phyloP scores from a whole-genome alignment of 2,113 vertebrate species.

The Oreochromis niloticus region DNA sequence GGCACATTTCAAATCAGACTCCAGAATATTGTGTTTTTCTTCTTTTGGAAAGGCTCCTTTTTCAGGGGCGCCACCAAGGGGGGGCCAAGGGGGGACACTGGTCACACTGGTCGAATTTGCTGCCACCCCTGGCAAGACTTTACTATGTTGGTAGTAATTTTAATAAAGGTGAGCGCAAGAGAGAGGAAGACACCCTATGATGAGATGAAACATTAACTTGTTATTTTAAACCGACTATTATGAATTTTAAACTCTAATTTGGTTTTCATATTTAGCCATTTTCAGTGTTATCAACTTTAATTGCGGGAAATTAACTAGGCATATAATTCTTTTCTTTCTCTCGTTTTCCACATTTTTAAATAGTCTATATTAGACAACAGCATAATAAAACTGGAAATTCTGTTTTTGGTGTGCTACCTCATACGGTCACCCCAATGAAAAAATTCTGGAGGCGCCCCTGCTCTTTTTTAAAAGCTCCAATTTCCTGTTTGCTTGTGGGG shows the following conservation, averaged over 20 bases:
- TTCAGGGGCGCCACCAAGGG: background rate
- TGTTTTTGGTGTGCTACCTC: background rate
- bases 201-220: background rate
- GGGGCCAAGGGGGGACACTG: background rate
- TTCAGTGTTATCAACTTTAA: background rate
- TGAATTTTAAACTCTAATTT: background rate
- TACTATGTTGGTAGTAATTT: background rate
- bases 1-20: background rate
- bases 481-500: conserved; percentile 56
- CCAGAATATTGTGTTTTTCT: background rate
- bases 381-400: background rate
- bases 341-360: background rate
- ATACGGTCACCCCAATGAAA: background rate
- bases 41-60: background rate
- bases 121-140: background rate
- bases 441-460: background rate
- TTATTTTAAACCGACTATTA: background rate
- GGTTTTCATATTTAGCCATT: background rate
- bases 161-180: background rate
- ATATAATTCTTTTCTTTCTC: background rate
- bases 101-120: background rate
- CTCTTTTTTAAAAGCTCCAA: background rate
- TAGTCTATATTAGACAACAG: background rate
- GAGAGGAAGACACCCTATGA: background rate
- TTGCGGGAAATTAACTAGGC: background rate